Percentiles rank a stretch among this genome's conserved stretches.
phyloP scores from a whole-genome alignment of 2,888 invertebrate genomes.

The Isotomurus palustris region DNA sequence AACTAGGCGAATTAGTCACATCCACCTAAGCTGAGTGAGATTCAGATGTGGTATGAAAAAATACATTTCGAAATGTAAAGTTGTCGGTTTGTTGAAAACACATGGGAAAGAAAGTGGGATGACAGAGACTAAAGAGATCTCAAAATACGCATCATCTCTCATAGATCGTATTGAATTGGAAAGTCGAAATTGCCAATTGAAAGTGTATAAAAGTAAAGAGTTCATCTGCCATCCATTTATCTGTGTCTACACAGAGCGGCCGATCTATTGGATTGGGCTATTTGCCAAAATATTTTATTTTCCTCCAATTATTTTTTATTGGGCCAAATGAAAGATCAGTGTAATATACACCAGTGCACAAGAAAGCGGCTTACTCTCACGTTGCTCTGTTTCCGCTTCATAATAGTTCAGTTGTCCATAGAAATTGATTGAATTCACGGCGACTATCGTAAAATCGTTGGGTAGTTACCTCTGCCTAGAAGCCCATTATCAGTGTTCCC shows the following conservation, averaged over 20 bases:
- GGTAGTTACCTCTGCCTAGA: too few species aligned
- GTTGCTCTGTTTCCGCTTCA: too few species aligned
- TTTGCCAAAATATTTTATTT: slow-evolving; percentile 43
- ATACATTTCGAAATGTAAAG: background rate
- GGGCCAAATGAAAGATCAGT: slow-evolving; percentile 39
- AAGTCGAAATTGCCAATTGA: slow-evolving; percentile 7
- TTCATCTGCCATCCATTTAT: slow-evolving; percentile 17
- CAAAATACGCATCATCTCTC: too few species aligned
- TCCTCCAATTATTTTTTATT: slow-evolving; percentile 44
- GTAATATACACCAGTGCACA: slow-evolving; percentile 16
- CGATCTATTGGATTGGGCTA: slow-evolving; percentile 27
- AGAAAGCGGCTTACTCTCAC: background rate
- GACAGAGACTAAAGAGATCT: too few species aligned
- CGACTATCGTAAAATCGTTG: too few species aligned
- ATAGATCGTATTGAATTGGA: slow-evolving; percentile 4
- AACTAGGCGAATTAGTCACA: too few species aligned
- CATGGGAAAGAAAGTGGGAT: too few species aligned
- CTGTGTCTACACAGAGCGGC: slow-evolving; percentile 1
- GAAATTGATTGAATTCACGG: too few species aligned
- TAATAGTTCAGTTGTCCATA: too few species aligned
- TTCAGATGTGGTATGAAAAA: background rate
- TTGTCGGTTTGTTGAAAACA: too few species aligned
- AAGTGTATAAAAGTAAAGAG: slow-evolving; percentile 6
- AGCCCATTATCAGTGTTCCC: too few species aligned
- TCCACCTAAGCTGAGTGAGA: too few species aligned